phyloP scores from a whole-genome alignment of 2,888 invertebrate species.

The Heteropelma amictum region DNA sequence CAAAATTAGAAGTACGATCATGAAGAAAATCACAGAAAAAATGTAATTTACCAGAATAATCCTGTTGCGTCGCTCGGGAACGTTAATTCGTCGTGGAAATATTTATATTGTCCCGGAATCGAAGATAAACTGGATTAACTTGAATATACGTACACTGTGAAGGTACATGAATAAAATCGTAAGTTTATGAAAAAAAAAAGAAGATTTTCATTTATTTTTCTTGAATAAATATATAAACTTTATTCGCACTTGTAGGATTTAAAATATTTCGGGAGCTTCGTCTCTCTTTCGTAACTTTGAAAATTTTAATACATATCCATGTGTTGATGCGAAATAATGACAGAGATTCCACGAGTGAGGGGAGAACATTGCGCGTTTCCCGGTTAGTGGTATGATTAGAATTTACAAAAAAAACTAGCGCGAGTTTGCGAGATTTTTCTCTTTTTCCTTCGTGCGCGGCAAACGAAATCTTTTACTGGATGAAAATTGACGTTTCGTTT shows the following conservation, averaged over 20 bases:
- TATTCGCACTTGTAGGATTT: slow-evolving; percentile 27
- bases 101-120: not conserved
- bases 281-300: slow-evolving; percentile 18
- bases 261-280: slow-evolving; percentile 13
- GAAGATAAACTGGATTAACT: no score
- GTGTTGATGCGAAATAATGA: slow-evolving; percentile 2
- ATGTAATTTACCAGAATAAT: not conserved
- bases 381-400: no score
- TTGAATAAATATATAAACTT: slow-evolving; percentile 45
- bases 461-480: not conserved
- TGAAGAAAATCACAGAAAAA: not conserved
- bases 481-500: not conserved
- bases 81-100: no score
- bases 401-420: no score
- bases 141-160: not conserved
- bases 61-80: not conserved
- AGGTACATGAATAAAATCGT: not conserved
- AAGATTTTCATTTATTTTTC: not conserved
- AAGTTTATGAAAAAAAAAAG: not conserved
- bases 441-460: not conserved
- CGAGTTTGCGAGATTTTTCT: no score
- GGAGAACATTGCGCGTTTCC: no score
- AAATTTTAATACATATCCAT: not conserved
- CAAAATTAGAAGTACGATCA: slow-evolving; percentile 3
- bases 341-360: not conserved